Evolutionary conservation across 1,140 invertebrate genomes (phyloP).

Genomic region (Formica selysi): DNA sequence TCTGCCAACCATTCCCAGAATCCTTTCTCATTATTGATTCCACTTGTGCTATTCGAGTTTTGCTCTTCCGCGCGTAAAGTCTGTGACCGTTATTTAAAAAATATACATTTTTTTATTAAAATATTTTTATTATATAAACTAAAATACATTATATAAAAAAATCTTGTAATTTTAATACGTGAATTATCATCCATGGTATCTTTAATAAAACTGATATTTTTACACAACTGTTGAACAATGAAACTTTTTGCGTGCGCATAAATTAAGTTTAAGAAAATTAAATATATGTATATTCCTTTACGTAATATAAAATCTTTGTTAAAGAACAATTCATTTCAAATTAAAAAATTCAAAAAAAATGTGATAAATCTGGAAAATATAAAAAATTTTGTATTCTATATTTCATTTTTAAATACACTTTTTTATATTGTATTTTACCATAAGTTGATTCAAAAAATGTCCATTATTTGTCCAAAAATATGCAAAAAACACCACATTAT

Average conservation of each 20-base stretch:
- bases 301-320: background rate
- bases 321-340: background rate
- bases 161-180: background rate
- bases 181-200: background rate
- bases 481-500: background rate
- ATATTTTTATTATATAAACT: background rate
- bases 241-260: background rate
- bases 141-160: background rate
- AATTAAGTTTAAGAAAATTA: background rate
- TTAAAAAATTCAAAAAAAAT: background rate
- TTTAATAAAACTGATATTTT: background rate
- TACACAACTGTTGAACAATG: background rate
- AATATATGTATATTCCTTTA: background rate
- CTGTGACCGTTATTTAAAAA: slow-evolving; percentile 38
- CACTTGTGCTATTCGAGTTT: slow-evolving; percentile 22
- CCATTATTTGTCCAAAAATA: background rate
- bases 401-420: background rate
- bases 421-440: background rate
- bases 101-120: background rate
- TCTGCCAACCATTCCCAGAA: slow-evolving; percentile 71
- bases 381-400: background rate
- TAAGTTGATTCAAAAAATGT: background rate
- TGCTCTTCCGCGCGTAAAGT: background rate
- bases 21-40: slow-evolving; percentile 67
- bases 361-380: background rate